Percentiles rank a stretch among this genome's conserved stretches.
Evolutionary conservation across 2,888 invertebrate species (phyloP).

Genomic region (Eupithecia tripunctaria): DNA sequence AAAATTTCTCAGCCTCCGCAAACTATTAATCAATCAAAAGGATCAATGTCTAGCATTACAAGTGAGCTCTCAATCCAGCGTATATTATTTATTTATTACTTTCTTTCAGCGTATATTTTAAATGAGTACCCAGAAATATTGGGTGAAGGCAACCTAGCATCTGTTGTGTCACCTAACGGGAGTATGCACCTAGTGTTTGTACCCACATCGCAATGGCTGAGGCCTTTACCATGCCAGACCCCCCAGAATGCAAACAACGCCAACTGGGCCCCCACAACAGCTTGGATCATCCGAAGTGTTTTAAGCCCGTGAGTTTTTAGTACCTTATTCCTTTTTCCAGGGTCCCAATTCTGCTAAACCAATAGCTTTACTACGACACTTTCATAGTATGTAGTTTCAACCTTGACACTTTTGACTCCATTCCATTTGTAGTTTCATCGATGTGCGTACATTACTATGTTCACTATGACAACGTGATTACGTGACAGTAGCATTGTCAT

Average conservation of each 20-base stretch:
- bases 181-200: slow-evolving; percentile 66
- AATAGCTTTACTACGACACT: neutral
- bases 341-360: too few relatives aligned
- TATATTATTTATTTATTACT: too few relatives aligned
- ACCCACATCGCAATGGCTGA: slow-evolving; percentile 57
- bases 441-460: too few relatives aligned
- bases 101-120: slow-evolving; percentile 35
- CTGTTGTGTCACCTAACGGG: slow-evolving; percentile 68
- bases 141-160: slow-evolving; percentile 73
- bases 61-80: neutral
- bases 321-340: neutral
- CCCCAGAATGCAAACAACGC: slow-evolving; percentile 11
- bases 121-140: slow-evolving; percentile 56
- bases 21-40: too few relatives aligned
- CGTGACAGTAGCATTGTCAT: too few relatives aligned
- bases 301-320: slow-evolving; percentile 63
- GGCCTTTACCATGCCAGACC: slow-evolving; percentile 26
- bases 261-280: slow-evolving; percentile 44
- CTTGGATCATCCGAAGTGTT: slow-evolving; percentile 69
- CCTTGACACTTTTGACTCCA: too few relatives aligned
- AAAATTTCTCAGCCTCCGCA: too few relatives aligned
- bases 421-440: too few relatives aligned
- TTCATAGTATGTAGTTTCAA: neutral
- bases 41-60: too few relatives aligned
- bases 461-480: too few relatives aligned